Evolutionary conservation across 2,797 vertebrate genomes (phyloP), one percentile per base, ranked within the genome.

Genomic region (Sphenopsis melanotis): DNA sequence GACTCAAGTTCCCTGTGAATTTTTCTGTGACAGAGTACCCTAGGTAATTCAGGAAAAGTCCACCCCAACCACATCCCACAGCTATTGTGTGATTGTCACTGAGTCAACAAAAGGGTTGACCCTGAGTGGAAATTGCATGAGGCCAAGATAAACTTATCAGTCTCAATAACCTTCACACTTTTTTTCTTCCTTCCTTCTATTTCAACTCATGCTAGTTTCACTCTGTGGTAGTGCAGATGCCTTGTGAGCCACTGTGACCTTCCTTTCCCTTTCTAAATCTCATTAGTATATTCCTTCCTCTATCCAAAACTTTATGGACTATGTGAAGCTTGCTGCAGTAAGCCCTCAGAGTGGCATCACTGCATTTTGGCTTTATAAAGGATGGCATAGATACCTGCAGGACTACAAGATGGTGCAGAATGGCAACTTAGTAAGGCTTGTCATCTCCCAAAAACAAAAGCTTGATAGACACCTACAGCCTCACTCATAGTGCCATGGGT

Each of bases 81-180:
- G 77, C 71, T 90, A 93, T 92, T 98, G 90, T 95, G 82, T 92
- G 94, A 94, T 44, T 70, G 74, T 85, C 49, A 88, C 92, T 97
- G 97, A 97, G 72, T 96, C 91, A 97, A 93, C 87, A 92, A 97
- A 96, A 96, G 94, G 81, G 55, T 91, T 96, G 95, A 97, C 93
- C 74, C 91, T 88, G 94, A 95, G 47, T 97, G 75, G 56, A 91
- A 94, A 86, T 86, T 92, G n/a, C 72, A 81, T 1, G 2, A 27
- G 46, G 89, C 69, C 91, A 95, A 91, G 68, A 87, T 89, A 95
- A 96, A 95, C 83, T 94, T 97, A 96, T 80, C 39, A n/a, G 65
- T 64, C 63, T 89, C 87, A 95, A 92, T 94, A 97, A 97, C 96
- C 96, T 95, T 94, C 96, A 93, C 63, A 71, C 60, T 94, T 95